These are phyloP conservation scores for Peromyscus eremicus DNA, from an alignment of 2,797 vertebrate species.

Conservation along the genomic window DNA sequence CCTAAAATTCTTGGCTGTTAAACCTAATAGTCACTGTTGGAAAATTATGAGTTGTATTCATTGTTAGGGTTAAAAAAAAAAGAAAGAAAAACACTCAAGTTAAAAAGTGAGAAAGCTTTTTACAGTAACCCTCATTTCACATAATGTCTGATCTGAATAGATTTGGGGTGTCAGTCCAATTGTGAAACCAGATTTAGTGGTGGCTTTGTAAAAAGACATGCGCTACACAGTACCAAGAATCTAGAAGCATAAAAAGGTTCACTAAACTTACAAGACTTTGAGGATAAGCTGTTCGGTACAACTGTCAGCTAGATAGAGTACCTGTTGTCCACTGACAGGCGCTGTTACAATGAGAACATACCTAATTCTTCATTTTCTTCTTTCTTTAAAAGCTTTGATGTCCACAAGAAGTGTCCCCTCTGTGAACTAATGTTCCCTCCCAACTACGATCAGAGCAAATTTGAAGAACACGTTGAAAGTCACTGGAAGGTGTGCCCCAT, in stretches of 20 bases:
- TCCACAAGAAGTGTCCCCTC: conserved; percentile 97
- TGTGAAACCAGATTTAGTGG: conserved; percentile 77
- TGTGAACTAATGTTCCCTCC: conserved; percentile 98
- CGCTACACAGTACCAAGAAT: conserved; percentile 68
- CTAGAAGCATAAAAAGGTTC: conserved; percentile 71
- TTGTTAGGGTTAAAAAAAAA: background rate
- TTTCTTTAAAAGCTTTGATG: conserved; percentile 90
- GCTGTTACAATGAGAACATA: conserved; percentile 16
- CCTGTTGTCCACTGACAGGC: background rate
- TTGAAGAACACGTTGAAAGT: conserved; percentile 98
- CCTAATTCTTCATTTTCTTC: conserved; percentile 60
- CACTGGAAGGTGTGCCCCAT: conserved; percentile 99
- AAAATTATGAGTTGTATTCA: background rate
- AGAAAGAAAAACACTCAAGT: background rate
- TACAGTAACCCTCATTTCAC: conserved; percentile 31
- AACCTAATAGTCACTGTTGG: background rate
- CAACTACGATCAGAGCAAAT: conserved; percentile 98
- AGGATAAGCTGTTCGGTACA: conserved; percentile 2
- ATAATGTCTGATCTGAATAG: background rate
- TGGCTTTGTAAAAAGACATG: conserved; percentile 73
- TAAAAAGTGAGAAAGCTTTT: background rate
- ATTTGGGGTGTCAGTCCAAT: conserved; percentile 68
- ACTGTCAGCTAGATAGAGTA: background rate
- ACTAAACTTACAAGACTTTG: conserved; percentile 70
- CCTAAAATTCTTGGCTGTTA: background rate